Conservation (phyloP, 2,797 vertebrate species). For the Phataginus tetradactyla region DNA sequence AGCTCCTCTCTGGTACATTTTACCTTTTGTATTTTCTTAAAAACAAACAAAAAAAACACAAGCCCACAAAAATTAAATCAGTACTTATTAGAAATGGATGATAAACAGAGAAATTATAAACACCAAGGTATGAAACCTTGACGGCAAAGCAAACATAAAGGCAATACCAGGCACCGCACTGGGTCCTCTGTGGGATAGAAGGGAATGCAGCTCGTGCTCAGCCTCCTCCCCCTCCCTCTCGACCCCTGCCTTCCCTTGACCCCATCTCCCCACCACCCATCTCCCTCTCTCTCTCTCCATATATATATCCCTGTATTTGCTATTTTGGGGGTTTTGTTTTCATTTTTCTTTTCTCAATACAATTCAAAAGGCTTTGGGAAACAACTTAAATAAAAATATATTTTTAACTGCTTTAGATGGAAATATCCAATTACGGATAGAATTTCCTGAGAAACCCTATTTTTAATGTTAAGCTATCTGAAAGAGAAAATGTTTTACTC, state of each 20-base stretch:
- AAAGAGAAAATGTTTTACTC: slow-evolving; percentile 55
- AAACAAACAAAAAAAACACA: slow-evolving; percentile 80
- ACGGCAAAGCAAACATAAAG: slow-evolving; percentile 66
- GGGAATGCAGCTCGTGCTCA: not conserved
- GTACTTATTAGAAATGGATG: slow-evolving; percentile 75
- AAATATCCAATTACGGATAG: slow-evolving; percentile 2
- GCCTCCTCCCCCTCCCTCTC: no score
- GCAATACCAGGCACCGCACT: slow-evolving; percentile 29
- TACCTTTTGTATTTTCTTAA: slow-evolving; percentile 82
- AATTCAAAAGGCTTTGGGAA: not conserved
- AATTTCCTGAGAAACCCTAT: not conserved
- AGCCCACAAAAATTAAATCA: slow-evolving; percentile 81
- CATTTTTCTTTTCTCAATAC: not conserved
- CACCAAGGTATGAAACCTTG: slow-evolving; percentile 64
- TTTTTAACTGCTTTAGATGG: slow-evolving; percentile 47
- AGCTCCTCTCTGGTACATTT: slow-evolving; percentile 79
- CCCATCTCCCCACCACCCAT: no score
- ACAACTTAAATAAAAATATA: slow-evolving; percentile 49
- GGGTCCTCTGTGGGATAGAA: not conserved
- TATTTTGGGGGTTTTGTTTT: slow-evolving; percentile 5
- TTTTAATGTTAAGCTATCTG: slow-evolving; percentile 23
- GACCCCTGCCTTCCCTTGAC: no score
- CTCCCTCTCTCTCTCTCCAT: not conserved
- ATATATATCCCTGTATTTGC: not conserved
- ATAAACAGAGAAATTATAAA: slow-evolving; percentile 71